phyloP scores from a whole-genome alignment of 2,888 invertebrate species.

The Nomada fucata region DNA sequence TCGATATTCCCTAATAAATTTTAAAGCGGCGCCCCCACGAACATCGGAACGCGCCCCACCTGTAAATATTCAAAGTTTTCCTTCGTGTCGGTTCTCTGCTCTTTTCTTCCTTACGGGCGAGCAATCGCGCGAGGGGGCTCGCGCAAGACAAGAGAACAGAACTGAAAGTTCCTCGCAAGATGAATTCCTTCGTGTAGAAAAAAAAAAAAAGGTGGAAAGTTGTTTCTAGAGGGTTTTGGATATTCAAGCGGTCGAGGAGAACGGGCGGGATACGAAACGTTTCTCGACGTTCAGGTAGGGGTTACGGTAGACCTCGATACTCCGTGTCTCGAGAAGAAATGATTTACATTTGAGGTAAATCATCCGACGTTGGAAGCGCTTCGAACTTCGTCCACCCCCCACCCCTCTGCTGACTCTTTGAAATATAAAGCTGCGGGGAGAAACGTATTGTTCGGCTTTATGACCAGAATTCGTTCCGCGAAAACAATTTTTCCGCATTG shows the following conservation, averaged over 20 bases:
- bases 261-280: conserved; percentile 52
- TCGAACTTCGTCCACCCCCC: conserved; percentile 52
- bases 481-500: conserved; percentile 36
- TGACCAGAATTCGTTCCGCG: conserved; percentile 9
- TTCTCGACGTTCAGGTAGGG: conserved; percentile 64
- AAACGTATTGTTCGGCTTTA: conserved; percentile 33
- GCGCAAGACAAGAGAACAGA: conserved; percentile 52
- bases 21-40: conserved; percentile 59
- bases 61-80: conserved; percentile 79
- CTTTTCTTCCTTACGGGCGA: conserved; percentile 31
- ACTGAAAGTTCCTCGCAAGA: conserved; percentile 62
- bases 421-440: conserved; percentile 44
- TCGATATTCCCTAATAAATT: conserved; percentile 78
- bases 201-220: conserved; percentile 29
- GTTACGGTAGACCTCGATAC: conserved; percentile 50
- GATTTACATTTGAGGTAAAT: conserved; percentile 68
- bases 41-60: conserved; percentile 56
- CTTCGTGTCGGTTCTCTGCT: conserved; percentile 59
- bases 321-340: conserved; percentile 32
- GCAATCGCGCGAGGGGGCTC: conserved; percentile 46
- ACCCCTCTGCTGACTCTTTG: background rate
- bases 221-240: conserved; percentile 45
- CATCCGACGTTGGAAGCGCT: conserved; percentile 55
- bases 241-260: conserved; percentile 31
- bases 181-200: conserved; percentile 51